Conservation (phyloP, 2,888 invertebrate genomes). For the Cataglyphis cursor region DNA sequence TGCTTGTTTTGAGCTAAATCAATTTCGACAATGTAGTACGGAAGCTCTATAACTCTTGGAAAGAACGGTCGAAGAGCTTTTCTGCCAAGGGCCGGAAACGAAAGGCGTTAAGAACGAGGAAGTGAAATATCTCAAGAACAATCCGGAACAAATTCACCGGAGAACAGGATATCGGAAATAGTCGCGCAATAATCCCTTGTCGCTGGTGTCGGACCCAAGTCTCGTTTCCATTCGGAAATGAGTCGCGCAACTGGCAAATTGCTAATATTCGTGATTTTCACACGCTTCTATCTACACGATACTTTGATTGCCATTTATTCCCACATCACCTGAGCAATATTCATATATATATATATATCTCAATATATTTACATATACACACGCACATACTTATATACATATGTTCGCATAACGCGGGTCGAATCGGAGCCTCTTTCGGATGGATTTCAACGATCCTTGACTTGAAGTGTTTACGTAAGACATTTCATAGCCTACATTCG, state of each 20-base stretch:
- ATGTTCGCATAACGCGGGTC: not conserved
- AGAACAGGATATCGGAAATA: not conserved
- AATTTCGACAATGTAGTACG: slow-evolving; percentile 31
- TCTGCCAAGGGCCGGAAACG: not conserved
- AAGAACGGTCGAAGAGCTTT: not conserved
- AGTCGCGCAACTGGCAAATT: slow-evolving; percentile 20
- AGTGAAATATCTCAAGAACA: slow-evolving; percentile 24
- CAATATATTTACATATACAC: too few relatives aligned
- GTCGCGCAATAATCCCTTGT: slow-evolving; percentile 5
- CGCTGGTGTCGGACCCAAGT: not conserved
- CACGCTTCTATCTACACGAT: slow-evolving; percentile 4
- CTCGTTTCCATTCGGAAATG: not conserved
- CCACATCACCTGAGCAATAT: not conserved
- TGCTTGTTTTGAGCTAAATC: slow-evolving; percentile 17
- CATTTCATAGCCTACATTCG: not conserved
- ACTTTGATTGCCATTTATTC: slow-evolving; percentile 28
- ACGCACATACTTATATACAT: not conserved
- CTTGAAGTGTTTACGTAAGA: not conserved
- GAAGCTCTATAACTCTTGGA: slow-evolving; percentile 3
- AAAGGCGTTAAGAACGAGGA: slow-evolving; percentile 2
- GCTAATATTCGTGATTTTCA: slow-evolving; percentile 15
- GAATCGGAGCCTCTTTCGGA: not conserved
- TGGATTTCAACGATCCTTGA: not conserved
- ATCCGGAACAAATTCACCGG: not conserved
- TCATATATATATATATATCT: not conserved